phyloP scores from a whole-genome alignment of 2,113 vertebrate species.

The Alaudala cheleensis region DNA sequence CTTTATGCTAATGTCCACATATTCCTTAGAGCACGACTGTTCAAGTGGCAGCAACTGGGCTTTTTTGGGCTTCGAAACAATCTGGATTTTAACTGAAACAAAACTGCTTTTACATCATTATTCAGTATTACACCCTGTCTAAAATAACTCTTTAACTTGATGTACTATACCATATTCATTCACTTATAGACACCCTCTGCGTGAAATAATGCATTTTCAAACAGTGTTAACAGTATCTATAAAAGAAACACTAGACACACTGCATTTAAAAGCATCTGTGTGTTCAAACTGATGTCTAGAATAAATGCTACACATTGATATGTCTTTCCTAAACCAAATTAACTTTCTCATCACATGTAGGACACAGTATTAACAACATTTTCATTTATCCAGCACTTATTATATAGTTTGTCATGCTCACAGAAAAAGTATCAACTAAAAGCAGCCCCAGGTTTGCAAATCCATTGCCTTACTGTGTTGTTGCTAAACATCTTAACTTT shows the following conservation, averaged over 20 bases:
- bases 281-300: slow-evolving; percentile 2
- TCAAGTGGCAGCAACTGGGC: slow-evolving; percentile 44
- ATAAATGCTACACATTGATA: not conserved
- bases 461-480: not conserved
- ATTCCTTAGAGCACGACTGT: slow-evolving; percentile 70
- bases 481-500: not conserved
- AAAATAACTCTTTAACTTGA: slow-evolving; percentile 67
- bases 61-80: slow-evolving; percentile 28
- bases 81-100: not conserved
- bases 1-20: slow-evolving; percentile 85
- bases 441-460: not conserved
- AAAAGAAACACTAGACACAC: slow-evolving; percentile 48
- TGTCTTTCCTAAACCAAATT: not conserved
- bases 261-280: slow-evolving; percentile 42
- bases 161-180: slow-evolving; percentile 42
- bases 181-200: slow-evolving; percentile 30
- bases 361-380: not conserved
- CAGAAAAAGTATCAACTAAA: not conserved
- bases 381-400: not conserved
- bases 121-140: slow-evolving; percentile 30
- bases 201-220: slow-evolving; percentile 62
- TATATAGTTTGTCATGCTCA: not conserved
- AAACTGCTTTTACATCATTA: slow-evolving; percentile 20
- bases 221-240: slow-evolving; percentile 49
- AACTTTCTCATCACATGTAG: not conserved